A percentile compares a stretch with the other conserved stretches of the same genome.
phyloP scores from a whole-genome alignment of 2,888 invertebrate genomes.

The Mesodorylaimus sp. region DNA sequence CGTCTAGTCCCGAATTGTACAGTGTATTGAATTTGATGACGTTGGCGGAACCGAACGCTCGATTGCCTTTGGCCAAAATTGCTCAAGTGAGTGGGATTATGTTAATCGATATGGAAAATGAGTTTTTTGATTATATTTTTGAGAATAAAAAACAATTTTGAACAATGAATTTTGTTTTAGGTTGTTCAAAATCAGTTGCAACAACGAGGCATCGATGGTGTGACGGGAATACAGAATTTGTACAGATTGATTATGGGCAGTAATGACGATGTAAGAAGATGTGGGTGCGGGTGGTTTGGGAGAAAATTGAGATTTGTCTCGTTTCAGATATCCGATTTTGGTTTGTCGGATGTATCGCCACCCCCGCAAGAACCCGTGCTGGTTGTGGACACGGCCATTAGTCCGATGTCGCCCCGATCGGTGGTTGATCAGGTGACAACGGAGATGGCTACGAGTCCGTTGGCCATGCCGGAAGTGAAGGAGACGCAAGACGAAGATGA shows the following conservation, averaged over 20 bases:
- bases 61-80: conserved; percentile 9
- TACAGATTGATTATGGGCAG: conserved; percentile 6
- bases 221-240: too few species aligned
- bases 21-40: conserved; percentile 10
- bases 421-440: too few species aligned
- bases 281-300: too few species aligned
- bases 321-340: not conserved
- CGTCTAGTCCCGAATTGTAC: conserved; percentile 7
- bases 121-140: not conserved
- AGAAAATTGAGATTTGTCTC: not conserved
- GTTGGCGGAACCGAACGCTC: not conserved
- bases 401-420: too few species aligned
- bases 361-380: too few species aligned
- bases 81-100: not conserved
- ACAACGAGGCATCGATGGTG: too few species aligned
- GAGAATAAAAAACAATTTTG: not conserved
- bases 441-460: too few species aligned
- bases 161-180: too few species aligned
- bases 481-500: too few species aligned
- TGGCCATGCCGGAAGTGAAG: too few species aligned
- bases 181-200: too few species aligned
- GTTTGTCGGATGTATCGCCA: not conserved
- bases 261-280: not conserved
- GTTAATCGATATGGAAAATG: not conserved
- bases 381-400: too few species aligned